These are phyloP conservation scores for Mercenaria mercenaria DNA, from an alignment of 1,140 invertebrate species.

Conservation along the genomic window DNA sequence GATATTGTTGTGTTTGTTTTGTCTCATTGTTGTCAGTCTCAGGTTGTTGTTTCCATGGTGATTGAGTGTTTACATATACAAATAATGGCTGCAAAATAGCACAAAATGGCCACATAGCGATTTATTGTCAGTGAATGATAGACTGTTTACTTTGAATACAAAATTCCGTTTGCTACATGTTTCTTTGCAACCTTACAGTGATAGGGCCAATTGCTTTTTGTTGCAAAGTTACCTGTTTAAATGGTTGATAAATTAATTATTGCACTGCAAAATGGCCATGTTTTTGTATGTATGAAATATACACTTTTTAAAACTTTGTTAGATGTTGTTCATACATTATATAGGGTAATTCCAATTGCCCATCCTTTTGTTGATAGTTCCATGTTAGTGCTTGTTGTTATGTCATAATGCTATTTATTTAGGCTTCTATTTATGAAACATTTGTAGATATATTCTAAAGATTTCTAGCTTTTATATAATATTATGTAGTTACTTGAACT, in stretches of 20 bases:
- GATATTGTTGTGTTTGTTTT: slow-evolving; percentile 10
- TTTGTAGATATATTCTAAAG: background rate
- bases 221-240: background rate
- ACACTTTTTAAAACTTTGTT: background rate
- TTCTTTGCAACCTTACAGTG: background rate
- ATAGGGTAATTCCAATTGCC: background rate
- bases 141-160: background rate
- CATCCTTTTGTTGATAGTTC: background rate
- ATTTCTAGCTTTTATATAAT: slow-evolving; percentile 3
- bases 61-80: background rate
- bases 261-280: background rate
- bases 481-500: background rate
- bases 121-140: background rate
- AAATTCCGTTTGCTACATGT: background rate
- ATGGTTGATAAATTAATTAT: background rate
- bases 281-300: background rate
- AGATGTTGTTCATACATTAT: background rate
- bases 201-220: slow-evolving; percentile 24
- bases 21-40: slow-evolving; percentile 23
- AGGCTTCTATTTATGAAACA: background rate
- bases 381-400: slow-evolving; percentile 24
- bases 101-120: background rate
- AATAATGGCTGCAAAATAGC: background rate
- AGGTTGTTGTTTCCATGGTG: background rate
- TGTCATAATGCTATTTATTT: background rate